These are phyloP conservation scores for Notodonta ziczac DNA, from an alignment of 2,888 invertebrate species.

Conservation along the genomic window DNA sequence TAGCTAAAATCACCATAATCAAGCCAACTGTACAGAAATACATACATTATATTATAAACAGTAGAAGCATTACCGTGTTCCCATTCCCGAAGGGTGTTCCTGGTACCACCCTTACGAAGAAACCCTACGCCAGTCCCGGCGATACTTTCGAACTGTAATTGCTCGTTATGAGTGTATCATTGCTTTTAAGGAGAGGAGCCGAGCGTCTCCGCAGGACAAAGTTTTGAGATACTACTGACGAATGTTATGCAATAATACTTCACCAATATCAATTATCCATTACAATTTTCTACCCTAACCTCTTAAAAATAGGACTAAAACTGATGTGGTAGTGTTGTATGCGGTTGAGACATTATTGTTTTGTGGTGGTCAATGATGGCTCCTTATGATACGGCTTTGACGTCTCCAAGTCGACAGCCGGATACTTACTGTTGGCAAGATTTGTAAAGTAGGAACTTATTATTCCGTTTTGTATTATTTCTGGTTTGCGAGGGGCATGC, in stretches of 20 bases:
- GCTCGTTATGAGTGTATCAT: conserved; percentile 47
- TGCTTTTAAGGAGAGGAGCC: conserved; percentile 36
- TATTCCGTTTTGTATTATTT: neutral
- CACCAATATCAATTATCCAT: neutral
- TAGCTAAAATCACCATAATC: no score
- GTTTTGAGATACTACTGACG: conserved; percentile 28
- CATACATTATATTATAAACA: neutral
- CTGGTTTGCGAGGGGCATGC: no score
- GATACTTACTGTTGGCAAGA: neutral
- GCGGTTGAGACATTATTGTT: neutral
- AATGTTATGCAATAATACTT: conserved; percentile 13
- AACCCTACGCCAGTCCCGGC: conserved; percentile 15
- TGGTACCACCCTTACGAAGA: neutral
- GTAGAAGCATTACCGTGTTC: conserved; percentile 1
- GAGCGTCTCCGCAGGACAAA: conserved; percentile 22
- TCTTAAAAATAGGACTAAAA: neutral
- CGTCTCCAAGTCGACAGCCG: neutral
- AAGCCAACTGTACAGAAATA: no score
- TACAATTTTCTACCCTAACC: neutral
- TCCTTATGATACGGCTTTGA: conserved; percentile 4
- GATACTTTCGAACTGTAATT: conserved; percentile 46
- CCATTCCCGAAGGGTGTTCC: neutral
- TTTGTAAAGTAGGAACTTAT: neutral
- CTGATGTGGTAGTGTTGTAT: neutral
- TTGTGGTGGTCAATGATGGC: neutral